Conservation (phyloP, 2,113 vertebrate species). For the Capreolus pygargus region DNA sequence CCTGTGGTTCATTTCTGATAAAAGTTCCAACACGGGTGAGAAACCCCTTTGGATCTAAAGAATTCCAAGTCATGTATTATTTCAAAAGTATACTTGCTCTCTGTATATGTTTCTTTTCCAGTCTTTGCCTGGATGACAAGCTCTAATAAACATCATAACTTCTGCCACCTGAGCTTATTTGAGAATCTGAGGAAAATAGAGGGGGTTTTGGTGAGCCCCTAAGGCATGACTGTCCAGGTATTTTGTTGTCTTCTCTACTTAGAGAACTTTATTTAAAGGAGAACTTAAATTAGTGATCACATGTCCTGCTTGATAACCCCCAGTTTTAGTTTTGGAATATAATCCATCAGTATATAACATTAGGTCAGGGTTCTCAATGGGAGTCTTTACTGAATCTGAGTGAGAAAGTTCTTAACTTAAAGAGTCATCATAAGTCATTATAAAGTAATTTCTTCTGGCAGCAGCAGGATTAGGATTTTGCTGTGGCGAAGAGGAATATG, state of each 20-base stretch:
- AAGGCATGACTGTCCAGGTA: background rate
- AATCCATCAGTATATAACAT: background rate
- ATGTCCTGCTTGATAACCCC: background rate
- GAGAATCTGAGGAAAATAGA: background rate
- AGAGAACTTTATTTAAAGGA: background rate
- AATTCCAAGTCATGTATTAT: background rate
- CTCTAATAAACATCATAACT: background rate
- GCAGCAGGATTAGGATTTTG: background rate
- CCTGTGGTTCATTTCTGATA: background rate
- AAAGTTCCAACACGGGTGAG: background rate
- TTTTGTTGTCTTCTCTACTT: background rate
- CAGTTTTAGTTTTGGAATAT: background rate
- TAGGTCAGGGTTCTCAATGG: background rate
- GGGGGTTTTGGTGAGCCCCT: background rate
- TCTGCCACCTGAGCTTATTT: background rate
- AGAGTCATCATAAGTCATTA: background rate
- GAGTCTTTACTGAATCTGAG: background rate
- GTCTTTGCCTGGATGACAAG: background rate
- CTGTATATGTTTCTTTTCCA: background rate
- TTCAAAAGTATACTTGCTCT: background rate
- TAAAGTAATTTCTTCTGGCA: background rate
- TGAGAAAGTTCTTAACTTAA: background rate
- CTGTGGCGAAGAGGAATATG: background rate
- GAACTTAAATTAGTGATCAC: background rate
- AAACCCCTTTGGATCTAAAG: background rate